Percentiles rank a stretch among this genome's conserved stretches.
phyloP scores from a whole-genome alignment of 2,888 invertebrate genomes.

The Trichopria drosophilae region DNA sequence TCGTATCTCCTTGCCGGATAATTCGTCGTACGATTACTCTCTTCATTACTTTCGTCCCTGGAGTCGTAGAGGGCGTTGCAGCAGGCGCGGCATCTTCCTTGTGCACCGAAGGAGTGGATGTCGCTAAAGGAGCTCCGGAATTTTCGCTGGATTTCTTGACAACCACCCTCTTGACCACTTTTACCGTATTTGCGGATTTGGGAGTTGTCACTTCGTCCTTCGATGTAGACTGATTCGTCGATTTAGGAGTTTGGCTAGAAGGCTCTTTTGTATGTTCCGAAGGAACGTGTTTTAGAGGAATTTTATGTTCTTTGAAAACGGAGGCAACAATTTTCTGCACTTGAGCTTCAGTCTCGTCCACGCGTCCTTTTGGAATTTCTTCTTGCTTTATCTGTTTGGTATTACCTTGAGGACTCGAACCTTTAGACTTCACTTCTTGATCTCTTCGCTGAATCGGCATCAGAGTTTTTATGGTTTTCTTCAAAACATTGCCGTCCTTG shows the following conservation, averaged over 20 bases:
- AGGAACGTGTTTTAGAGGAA: conserved; percentile 48
- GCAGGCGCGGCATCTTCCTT: conserved; percentile 6
- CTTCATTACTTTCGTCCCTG: conserved; percentile 39
- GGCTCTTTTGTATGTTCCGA: not conserved
- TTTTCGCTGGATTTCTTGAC: too few species aligned
- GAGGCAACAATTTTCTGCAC: conserved; percentile 57
- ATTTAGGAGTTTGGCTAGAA: not conserved
- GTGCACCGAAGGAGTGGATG: conserved; percentile 31
- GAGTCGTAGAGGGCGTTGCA: not conserved
- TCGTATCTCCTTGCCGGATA: conserved; percentile 55
- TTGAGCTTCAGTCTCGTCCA: conserved; percentile 55
- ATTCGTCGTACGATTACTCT: conserved; percentile 56
- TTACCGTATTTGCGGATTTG: conserved; percentile 49
- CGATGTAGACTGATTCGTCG: conserved; percentile 25
- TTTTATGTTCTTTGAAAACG: conserved; percentile 56
- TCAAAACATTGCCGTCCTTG: conserved; percentile 54
- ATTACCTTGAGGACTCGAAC: conserved; percentile 11
- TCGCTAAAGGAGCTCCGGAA: conserved; percentile 27
- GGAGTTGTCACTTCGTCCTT: conserved; percentile 41
- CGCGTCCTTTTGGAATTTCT: conserved; percentile 33
- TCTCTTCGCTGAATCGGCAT: conserved; percentile 53
- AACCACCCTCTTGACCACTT: conserved; percentile 55
- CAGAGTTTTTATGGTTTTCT: conserved; percentile 55
- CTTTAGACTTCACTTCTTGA: conserved; percentile 21
- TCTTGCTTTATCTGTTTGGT: not conserved